Evolutionary conservation across 2,888 invertebrate genomes (phyloP).

Genomic region (Phortica magna): DNA sequence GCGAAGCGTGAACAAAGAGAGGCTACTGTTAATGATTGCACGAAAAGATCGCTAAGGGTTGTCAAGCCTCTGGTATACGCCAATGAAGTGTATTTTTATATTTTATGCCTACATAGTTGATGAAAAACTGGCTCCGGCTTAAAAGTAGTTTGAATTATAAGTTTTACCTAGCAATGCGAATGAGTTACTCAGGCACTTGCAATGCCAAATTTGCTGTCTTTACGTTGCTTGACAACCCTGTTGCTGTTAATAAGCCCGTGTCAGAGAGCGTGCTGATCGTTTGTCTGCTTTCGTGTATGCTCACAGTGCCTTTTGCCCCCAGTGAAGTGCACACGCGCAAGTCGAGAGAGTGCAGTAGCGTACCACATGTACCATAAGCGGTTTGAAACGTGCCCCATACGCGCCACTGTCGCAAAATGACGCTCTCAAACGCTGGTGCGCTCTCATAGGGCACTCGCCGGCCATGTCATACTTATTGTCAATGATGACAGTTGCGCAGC

Average conservation of each 20-base stretch:
- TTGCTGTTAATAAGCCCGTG: conserved; percentile 20
- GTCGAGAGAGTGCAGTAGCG: conserved; percentile 16
- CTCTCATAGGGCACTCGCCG: conserved; percentile 36
- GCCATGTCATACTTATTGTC: conserved; percentile 76
- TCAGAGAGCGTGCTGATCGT: conserved; percentile 25
- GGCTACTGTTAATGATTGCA: conserved; percentile 62
- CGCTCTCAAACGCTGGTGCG: neutral
- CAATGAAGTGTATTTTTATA: neutral
- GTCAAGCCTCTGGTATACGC: conserved; percentile 35
- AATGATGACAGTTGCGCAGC: conserved; percentile 74
- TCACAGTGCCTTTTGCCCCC: conserved; percentile 17
- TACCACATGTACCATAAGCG: neutral
- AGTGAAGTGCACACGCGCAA: conserved; percentile 21
- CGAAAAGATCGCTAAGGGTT: conserved; percentile 50
- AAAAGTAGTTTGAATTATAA: too few relatives aligned
- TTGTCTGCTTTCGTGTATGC: conserved; percentile 18
- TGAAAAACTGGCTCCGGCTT: too few relatives aligned
- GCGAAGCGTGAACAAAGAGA: conserved; percentile 65
- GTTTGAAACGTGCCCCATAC: neutral
- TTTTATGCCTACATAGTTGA: too few relatives aligned
- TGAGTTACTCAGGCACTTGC: too few relatives aligned
- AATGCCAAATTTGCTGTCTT: neutral
- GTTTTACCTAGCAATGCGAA: too few relatives aligned
- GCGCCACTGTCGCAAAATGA: neutral
- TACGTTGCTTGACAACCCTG: conserved; percentile 31